Evolutionary conservation across 2,797 vertebrate genomes (phyloP), one percentile per base, ranked within the genome.

Genomic region (Spinus pinus): DNA sequence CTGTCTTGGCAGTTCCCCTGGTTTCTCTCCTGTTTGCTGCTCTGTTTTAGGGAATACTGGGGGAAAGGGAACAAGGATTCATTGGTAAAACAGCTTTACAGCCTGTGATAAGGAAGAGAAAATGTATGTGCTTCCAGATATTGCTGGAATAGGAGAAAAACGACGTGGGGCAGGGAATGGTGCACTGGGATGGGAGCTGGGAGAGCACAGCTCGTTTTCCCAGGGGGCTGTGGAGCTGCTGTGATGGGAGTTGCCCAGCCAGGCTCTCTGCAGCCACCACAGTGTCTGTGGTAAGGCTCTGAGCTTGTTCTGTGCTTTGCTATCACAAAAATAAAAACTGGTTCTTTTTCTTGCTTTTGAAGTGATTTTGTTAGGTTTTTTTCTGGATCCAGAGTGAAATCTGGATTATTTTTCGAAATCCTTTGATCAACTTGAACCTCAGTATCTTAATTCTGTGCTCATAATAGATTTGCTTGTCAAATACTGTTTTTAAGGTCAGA

Each of bases 391-490:
- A n/a, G 37, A 42, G 27, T 57, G 30, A 91, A 74, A 78, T 88
- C 61, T 93, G 47, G 14, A 67, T 94, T 91, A 37, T 73, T 85
- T 85, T 77, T 87, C 44, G n/a, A 70, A 95, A 86, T 77, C 12
- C 15, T n/a, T 86, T 78, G 35, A 87, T 91, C 13, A 86, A 2
- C 53, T 74, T 44, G 51, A 86, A 66, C 33, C 27, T 79, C 22
- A 30, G 62, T 51, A 56, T 24, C 49, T 84, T 94, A 85, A 86
- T 77, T 94, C 51, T 78, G 39, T 58, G 39, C 81, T 74, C n/a
- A 13, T 31, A 74, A 39, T n/a, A 44, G 70, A 80, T 71, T 94
- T 92, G 35, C 56, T 94, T 94, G 88, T 91, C 54, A 71, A 88
- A 54, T 67, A 23, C 53, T 71, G 3, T 78, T 93, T 82, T 83